These are phyloP conservation scores for Caranx melampygus DNA, from an alignment of 2,113 vertebrate genomes.

Conservation along the genomic window DNA sequence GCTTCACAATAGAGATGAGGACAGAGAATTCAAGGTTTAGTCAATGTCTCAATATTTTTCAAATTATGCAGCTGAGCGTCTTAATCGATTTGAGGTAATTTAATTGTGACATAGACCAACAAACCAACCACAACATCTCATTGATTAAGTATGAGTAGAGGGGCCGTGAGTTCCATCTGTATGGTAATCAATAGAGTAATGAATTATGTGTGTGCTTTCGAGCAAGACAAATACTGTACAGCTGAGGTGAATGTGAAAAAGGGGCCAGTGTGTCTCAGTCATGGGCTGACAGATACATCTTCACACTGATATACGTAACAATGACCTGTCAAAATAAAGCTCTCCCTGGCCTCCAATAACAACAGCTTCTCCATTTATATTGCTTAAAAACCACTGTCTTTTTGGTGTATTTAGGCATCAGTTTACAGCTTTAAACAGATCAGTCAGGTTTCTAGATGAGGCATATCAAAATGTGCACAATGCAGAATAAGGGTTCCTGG, in stretches of 20 bases:
- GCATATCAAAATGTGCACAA: too few relatives aligned
- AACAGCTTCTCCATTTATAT: not conserved
- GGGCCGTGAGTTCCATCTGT: slow-evolving; percentile 49
- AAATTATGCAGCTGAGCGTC: slow-evolving; percentile 29
- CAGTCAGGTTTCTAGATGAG: not conserved
- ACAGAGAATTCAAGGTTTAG: not conserved
- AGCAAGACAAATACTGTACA: slow-evolving; percentile 27
- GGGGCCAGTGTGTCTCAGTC: slow-evolving; percentile 21
- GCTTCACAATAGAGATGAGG: not conserved
- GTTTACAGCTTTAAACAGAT: not conserved
- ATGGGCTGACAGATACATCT: slow-evolving; percentile 4
- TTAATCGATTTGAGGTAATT: slow-evolving; percentile 62
- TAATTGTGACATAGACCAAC: slow-evolving; percentile 41
- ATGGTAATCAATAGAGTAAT: slow-evolving; percentile 70
- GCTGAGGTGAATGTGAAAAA: slow-evolving; percentile 56
- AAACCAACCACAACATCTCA: slow-evolving; percentile 49
- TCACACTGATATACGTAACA: not conserved
- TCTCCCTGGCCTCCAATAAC: not conserved
- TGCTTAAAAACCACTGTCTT: not conserved
- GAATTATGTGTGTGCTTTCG: slow-evolving; percentile 46
- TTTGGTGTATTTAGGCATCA: not conserved
- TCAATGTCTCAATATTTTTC: slow-evolving; percentile 3
- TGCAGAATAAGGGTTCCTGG: too few relatives aligned
- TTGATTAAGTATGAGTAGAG: slow-evolving; percentile 59
- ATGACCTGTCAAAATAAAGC: slow-evolving; percentile 25